These are phyloP conservation scores for Vannuccia rotundouncinata DNA, from an alignment of 2,888 invertebrate genomes.

Conservation along the genomic window DNA sequence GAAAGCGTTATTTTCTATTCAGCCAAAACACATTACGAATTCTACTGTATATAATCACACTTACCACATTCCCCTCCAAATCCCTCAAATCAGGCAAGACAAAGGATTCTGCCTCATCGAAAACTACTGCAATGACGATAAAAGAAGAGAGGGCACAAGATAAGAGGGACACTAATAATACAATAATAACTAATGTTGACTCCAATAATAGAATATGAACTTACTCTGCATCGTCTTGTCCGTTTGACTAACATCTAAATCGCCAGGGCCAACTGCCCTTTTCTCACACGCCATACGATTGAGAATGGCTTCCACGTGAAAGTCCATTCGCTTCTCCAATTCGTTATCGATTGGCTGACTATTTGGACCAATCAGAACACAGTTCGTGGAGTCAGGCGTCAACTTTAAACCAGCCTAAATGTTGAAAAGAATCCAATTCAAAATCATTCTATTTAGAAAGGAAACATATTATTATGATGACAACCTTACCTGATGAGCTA, in stretches of 20 bases:
- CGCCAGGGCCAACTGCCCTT: neutral
- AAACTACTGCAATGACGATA: neutral
- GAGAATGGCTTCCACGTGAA: neutral
- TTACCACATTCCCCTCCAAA: neutral
- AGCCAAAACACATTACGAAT: too few species aligned
- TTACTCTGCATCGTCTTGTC: neutral
- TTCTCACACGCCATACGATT: neutral
- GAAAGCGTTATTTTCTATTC: too few species aligned
- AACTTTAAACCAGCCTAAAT: neutral
- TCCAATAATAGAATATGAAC: neutral
- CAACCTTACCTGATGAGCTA: constrained; percentile 36
- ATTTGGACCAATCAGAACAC: neutral
- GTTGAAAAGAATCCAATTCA: too few species aligned
- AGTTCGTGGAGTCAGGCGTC: neutral
- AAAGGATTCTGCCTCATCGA: neutral
- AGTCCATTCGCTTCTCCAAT: neutral
- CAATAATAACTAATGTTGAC: neutral
- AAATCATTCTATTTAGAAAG: too few species aligned
- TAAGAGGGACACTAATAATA: neutral
- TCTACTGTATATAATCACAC: neutral
- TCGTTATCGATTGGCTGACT: neutral
- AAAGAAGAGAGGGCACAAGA: too few species aligned
- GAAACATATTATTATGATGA: too few species aligned
- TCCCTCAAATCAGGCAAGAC: neutral
- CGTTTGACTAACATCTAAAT: neutral